Evolutionary conservation across 1,140 invertebrate genomes (phyloP), one percentile per base, ranked within the genome.

Genomic region (Hycleus phaleratus): DNA sequence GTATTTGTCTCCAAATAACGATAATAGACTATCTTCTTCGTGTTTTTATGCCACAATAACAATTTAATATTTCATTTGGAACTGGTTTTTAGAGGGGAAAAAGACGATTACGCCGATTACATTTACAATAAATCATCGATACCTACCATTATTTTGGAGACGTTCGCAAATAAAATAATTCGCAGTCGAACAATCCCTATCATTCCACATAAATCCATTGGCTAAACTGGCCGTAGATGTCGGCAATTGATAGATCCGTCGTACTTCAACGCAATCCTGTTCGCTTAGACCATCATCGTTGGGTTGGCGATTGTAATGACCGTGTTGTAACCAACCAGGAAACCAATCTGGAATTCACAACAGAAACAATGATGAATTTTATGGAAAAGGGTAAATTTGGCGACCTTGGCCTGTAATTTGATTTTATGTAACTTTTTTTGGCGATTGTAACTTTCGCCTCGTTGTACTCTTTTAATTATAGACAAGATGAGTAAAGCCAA

Each of bases 241-340:
- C 1, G 81, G 78, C 4, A 79, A 75, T 0, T 77, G 77, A 71
- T 82, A 87, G n/a, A 77, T 74, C 32, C 83, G 72, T 7, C 87
- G 73, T 2, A 87, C 74, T 72, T 91, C 88, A 18, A 91, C 83
- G 72, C 88, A 91, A 72, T 90, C 86, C 70, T 90, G 86, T 0
- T 81, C 80, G 38, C 85, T 85, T 3, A 85, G 76, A 0, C 87
- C 87, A 65, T 91, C 88, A 70, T 90, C 88, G 70, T 88, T 90
- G 0, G 88, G 88, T 71, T 91, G 87, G 38, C 78, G 73, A 59
- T 83, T 84, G 68, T 84, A 83, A 58, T 81, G 77, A 0, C 78
- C 78, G 58, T 78, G 75, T 45, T 81, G 70, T 5, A 74, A 61
- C 85, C 86, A 89, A 0, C 88, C 88, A 4, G 83, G 81, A 73